Conservation (phyloP, 2,888 invertebrate genomes). For the Muscina levida region DNA sequence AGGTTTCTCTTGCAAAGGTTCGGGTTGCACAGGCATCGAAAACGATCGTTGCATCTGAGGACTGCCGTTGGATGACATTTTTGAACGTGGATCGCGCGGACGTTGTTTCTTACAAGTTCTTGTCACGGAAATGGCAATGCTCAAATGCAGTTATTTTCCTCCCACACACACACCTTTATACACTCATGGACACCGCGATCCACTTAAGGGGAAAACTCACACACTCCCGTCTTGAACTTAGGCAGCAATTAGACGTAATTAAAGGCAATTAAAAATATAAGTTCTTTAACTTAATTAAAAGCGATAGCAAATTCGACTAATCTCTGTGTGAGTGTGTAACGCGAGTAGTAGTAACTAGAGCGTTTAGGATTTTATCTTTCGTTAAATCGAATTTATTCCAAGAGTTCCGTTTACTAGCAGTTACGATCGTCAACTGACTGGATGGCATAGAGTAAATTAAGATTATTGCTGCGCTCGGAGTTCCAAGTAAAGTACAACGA, state of each 20-base stretch:
- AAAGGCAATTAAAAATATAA: slow-evolving; percentile 25
- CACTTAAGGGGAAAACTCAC: no score
- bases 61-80: slow-evolving; percentile 59
- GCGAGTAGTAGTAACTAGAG: no score
- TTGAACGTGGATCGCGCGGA: slow-evolving; percentile 53
- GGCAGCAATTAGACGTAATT: slow-evolving; percentile 67
- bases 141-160: slow-evolving; percentile 33
- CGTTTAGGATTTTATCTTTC: not conserved
- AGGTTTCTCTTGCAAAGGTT: slow-evolving; percentile 71
- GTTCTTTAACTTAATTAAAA: slow-evolving; percentile 20
- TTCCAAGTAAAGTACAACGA: slow-evolving; percentile 30
- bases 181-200: not conserved
- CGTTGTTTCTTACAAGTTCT: not conserved
- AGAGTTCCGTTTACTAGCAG: slow-evolving; percentile 57
- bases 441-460: slow-evolving; percentile 40
- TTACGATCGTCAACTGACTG: slow-evolving; percentile 55
- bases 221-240: slow-evolving; percentile 59
- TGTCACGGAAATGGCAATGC: not conserved
- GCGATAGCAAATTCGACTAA: not conserved
- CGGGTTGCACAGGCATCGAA: slow-evolving; percentile 79
- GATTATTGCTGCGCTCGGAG: slow-evolving; percentile 36
- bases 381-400: not conserved
- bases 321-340: no score
- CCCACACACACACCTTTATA: not conserved
- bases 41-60: slow-evolving; percentile 74